Conservation (phyloP, 2,888 invertebrate species). For the Phortica magna region DNA sequence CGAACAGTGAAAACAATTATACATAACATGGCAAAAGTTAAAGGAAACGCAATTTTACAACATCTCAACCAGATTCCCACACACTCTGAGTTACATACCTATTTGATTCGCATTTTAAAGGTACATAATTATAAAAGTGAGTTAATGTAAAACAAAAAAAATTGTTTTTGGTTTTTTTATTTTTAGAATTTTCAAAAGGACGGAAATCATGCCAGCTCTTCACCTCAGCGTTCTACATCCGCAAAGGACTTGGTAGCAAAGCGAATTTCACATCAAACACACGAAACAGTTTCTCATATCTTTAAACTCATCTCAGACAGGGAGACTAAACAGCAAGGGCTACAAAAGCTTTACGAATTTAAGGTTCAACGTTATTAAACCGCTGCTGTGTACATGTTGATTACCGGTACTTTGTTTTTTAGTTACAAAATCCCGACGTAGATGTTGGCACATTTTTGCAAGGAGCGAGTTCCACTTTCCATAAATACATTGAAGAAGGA, state of each 20-base stretch:
- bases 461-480: constrained; percentile 77
- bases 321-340: constrained; percentile 90
- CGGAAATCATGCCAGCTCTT: constrained; percentile 77
- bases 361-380: constrained; percentile 62
- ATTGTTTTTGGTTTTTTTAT: constrained; percentile 13
- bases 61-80: constrained; percentile 88
- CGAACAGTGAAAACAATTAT: constrained; percentile 96
- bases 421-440: constrained; percentile 77
- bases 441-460: constrained; percentile 77
- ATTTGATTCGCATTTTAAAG: constrained; percentile 89
- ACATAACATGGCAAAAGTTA: constrained; percentile 93
- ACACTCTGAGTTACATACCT: constrained; percentile 90
- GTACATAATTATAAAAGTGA: constrained; percentile 73
- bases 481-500: constrained; percentile 78
- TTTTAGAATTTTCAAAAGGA: constrained; percentile 80
- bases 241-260: constrained; percentile 78
- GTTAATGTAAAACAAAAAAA: neutral
- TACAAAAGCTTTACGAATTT: constrained; percentile 79
- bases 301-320: constrained; percentile 94
- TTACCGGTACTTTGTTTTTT: constrained; percentile 11
- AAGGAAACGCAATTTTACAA: constrained; percentile 88
- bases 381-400: no score
- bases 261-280: constrained; percentile 87
- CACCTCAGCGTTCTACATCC: constrained; percentile 70
- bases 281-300: constrained; percentile 92